Percentiles rank a stretch among this genome's conserved stretches.
These are phyloP conservation scores for Cerceris ruficornis DNA, from an alignment of 2,888 invertebrate genomes.

Conservation along the genomic window DNA sequence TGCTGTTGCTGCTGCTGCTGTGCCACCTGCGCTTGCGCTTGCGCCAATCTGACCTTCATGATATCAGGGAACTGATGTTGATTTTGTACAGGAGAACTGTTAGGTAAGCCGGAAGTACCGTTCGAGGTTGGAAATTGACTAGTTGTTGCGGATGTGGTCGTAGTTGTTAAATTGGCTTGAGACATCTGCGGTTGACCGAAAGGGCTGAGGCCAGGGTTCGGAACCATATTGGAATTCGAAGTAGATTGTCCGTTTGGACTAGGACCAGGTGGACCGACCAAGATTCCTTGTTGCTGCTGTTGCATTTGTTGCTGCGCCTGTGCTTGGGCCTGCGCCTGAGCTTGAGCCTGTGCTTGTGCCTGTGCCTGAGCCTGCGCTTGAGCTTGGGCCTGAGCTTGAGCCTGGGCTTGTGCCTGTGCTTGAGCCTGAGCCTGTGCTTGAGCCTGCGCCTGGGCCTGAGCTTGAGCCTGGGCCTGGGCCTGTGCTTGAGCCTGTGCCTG, in stretches of 20 bases:
- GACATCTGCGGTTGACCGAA: conserved; percentile 86
- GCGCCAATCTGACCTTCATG: conserved; percentile 84
- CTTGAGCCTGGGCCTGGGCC: conserved; percentile 85
- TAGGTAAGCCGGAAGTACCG: conserved; percentile 83
- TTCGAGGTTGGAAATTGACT: conserved; percentile 84
- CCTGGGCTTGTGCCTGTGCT: conserved; percentile 83
- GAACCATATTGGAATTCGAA: conserved; percentile 84
- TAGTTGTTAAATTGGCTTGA: conserved; percentile 83
- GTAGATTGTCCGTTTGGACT: conserved; percentile 88
- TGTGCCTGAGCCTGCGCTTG: conserved; percentile 74
- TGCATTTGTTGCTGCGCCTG: conserved; percentile 80
- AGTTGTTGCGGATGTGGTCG: conserved; percentile 83
- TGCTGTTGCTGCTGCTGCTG: conserved; percentile 79
- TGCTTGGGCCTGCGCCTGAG: conserved; percentile 72
- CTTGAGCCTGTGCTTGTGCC: conserved; percentile 80
- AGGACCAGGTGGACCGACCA: conserved; percentile 90
- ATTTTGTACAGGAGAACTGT: conserved; percentile 83
- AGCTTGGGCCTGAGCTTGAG: conserved; percentile 81
- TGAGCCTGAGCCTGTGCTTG: conserved; percentile 78
- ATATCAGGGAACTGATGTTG: conserved; percentile 84
- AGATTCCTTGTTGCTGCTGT: conserved; percentile 84
- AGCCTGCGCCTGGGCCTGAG: conserved; percentile 76
- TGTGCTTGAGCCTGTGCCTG: not conserved
- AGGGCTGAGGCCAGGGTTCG: conserved; percentile 88
- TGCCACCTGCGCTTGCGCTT: conserved; percentile 75